These are phyloP conservation scores for Cossypha niveicapilla DNA, from an alignment of 2,797 vertebrate genomes.

Conservation along the genomic window DNA sequence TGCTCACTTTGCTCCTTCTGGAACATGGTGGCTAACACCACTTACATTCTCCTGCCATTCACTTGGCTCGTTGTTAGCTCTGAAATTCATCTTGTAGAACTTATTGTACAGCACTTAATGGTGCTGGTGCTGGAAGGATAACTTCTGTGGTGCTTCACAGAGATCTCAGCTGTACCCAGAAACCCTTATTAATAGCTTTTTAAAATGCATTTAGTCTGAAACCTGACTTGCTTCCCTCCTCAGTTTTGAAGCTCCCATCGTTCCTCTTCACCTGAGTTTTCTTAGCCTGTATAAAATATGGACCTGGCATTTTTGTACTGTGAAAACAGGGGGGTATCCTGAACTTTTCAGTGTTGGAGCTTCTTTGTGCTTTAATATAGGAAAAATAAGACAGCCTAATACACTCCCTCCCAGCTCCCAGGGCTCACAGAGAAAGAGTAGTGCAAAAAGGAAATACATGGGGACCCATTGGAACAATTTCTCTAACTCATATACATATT, in stretches of 20 bases:
- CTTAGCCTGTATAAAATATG: neutral
- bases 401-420: neutral
- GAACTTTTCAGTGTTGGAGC: neutral
- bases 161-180: neutral
- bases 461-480: neutral
- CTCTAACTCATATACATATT: neutral
- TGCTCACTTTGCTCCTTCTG: neutral
- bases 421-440: neutral
- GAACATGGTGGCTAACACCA: neutral
- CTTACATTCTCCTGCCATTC: neutral
- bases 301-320: neutral
- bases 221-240: neutral
- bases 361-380: neutral
- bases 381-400: neutral
- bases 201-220: neutral
- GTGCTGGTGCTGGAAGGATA: neutral
- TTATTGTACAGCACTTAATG: neutral
- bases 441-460: neutral
- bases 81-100: neutral
- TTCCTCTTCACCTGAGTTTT: neutral
- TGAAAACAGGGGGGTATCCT: neutral
- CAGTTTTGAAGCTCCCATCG: neutral
- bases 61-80: rapidly evolving
- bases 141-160: neutral
- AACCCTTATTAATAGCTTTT: neutral